Base-by-base conservation (phyloP, 2,113 vertebrate species). In the Amblyornis subalaris region DNA sequence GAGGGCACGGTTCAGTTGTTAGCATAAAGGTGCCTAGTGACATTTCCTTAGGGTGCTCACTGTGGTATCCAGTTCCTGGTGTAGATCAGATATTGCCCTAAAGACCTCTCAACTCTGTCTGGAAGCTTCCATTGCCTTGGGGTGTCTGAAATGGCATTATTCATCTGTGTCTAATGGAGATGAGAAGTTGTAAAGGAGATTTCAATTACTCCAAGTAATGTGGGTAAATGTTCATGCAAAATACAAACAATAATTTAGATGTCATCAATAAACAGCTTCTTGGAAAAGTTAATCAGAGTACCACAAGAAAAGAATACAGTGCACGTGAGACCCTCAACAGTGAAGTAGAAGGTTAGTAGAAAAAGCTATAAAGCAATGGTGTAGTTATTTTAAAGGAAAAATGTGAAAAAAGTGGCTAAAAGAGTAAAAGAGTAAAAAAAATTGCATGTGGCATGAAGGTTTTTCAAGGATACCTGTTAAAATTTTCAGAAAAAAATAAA, bases 111-210 rank as follows among this genome's bases (percentile, higher is more conserved):
- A 85, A 36, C 22, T 85, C 20, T 35, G 1, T 57, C 10, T 69
- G 74, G 74, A 87, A 89, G 16, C 14, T 93, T 78, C 53, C 40
- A 60, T 36, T 91, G 55, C 89, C 45, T 78, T 55, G n/a, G n/a
- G 84, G 44, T 36, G 55, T 55, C 61, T 88, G 61, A 78, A 89
- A 89, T 74, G 70, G 20, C 76, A 91, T 80, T 90, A 80, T 70
- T 72, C 69, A 64, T 95, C 89, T 81, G 53, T 71, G 53, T 87
- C 81, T 96, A 94, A 77, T 78, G 81, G 65, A 89, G 42, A 71
- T 42, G 26, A 86, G 40, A 78, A 87, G 57, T 44, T 74, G 22
- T 78, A 78, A 93, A 94, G n/a, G 40, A 94, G 40, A 85, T 91
- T 87, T 78, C 84, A 87, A 25, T 95, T 95, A 75, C 44, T 47